phyloP scores from a whole-genome alignment of 1,140 invertebrate genomes.

The Cotesia vestalis region DNA sequence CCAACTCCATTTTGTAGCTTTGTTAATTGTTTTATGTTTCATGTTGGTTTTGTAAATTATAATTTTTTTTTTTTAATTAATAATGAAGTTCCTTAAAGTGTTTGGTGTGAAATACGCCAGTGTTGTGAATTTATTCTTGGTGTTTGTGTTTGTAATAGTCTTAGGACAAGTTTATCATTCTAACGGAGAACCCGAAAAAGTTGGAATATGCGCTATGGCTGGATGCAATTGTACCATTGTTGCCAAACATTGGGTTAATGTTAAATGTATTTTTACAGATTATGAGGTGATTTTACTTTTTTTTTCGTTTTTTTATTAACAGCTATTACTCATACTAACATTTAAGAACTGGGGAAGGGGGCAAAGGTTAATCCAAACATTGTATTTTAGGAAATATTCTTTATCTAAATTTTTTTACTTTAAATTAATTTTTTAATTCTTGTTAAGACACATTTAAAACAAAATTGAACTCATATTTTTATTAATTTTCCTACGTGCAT shows the following conservation, averaged over 20 bases:
- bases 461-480: no score
- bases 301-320: neutral
- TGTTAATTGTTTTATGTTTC: neutral
- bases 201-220: conserved; percentile 67
- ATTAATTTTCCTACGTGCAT: no score
- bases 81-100: conserved; percentile 20
- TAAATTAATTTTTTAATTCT: no score
- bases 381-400: no score
- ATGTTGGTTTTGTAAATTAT: neutral
- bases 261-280: conserved; percentile 71
- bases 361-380: no score
- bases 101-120: conserved; percentile 17
- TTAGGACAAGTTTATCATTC: conserved; percentile 43
- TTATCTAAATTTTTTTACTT: no score
- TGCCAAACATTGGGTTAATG: conserved; percentile 69
- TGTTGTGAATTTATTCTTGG: conserved; percentile 55
- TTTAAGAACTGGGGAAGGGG: no score
- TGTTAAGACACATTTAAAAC: no score
- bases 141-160: conserved; percentile 55
- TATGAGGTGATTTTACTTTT: conserved; percentile 66
- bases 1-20: no score
- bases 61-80: neutral
- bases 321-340: no score
- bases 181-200: conserved; percentile 43
- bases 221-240: conserved; percentile 70